Base-by-base conservation (phyloP, 30 jellyfish, hydroid and myxozoan genomes). In the Cassiopea andromeda region DNA sequence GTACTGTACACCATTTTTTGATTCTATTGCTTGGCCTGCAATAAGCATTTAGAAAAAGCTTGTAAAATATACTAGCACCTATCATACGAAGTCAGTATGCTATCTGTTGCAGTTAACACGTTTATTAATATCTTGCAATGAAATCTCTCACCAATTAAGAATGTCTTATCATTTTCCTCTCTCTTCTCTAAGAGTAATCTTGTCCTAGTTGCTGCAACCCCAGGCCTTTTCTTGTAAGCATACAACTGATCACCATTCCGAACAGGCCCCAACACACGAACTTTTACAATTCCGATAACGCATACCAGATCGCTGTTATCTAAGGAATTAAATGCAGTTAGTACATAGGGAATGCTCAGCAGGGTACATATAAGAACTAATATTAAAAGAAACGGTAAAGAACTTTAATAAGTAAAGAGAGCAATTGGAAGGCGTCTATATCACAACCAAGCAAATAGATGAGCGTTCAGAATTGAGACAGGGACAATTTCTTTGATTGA, bases 261-360 rank as follows among this genome's bases (percentile, higher is more conserved):
- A 8, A 91, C 93, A 45, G 77, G 85, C 9, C 97, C 97, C 58
- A 82, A 14, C 9, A 74, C 91, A 17, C 84, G 83, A 2, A 91
- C 94, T 8, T 91, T 73, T 44, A 91, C 97, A 38, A 91, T 72
- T 12, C 97, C 97, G 73, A 83, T 48, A 43, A 91, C 76, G 89
- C 97, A 91, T 14, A 91, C 93, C 6, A 86, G 67, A 67, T 78
- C 97, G 54, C 91, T 76, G 16, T 43, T 67, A 17, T 48, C 97
- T 91, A 61, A 43, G 71, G 82, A 15, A 45, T 67, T n/a, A 69
- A 43, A n/a, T 3, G 2, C 44, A 10, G 44, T n/a, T 27, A 27
- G 38, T 27, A 27, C 38, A 27, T 27, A 27, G 38, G 38, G 38
- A 27, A 27, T 27, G 38, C 0, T 27, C 0, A 27, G 49, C 59